A percentile compares a stretch with the other conserved stretches of the same genome.
Conservation (phyloP, 2,797 vertebrate genomes). For the Sebastolobus altivelis region DNA sequence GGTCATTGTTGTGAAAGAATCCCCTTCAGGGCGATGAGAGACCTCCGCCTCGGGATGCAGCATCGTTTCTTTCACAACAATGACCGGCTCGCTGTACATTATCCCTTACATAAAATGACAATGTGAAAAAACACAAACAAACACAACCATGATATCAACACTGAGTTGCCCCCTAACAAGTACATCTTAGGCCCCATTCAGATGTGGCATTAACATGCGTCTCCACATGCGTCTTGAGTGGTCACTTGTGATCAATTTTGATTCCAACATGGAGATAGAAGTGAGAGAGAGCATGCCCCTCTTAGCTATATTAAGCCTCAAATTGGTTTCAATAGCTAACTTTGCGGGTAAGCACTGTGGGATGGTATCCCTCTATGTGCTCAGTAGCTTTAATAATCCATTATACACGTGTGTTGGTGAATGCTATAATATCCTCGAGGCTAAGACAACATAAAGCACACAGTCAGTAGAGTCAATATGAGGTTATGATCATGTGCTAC, state of each 20-base stretch:
- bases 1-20: too few species aligned
- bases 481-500: conserved; percentile 49
- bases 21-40: too few species aligned
- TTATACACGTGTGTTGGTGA: background rate
- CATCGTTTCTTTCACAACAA: too few species aligned
- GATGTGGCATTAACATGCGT: too few species aligned
- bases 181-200: too few species aligned
- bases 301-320: background rate
- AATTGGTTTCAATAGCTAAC: background rate
- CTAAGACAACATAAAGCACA: conserved; percentile 13
- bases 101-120: too few species aligned
- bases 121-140: too few species aligned
- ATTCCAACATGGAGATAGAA: background rate
- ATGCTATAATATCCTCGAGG: background rate
- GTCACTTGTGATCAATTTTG: background rate
- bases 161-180: background rate
- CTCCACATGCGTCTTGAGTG: too few species aligned
- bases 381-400: background rate
- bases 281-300: background rate
- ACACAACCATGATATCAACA: background rate
- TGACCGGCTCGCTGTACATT: too few species aligned
- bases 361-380: background rate
- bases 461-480: conserved; percentile 20
- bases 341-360: background rate
- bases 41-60: too few species aligned